phyloP scores from a whole-genome alignment of 2,797 vertebrate genomes.

The Chloroceryle amazona region DNA sequence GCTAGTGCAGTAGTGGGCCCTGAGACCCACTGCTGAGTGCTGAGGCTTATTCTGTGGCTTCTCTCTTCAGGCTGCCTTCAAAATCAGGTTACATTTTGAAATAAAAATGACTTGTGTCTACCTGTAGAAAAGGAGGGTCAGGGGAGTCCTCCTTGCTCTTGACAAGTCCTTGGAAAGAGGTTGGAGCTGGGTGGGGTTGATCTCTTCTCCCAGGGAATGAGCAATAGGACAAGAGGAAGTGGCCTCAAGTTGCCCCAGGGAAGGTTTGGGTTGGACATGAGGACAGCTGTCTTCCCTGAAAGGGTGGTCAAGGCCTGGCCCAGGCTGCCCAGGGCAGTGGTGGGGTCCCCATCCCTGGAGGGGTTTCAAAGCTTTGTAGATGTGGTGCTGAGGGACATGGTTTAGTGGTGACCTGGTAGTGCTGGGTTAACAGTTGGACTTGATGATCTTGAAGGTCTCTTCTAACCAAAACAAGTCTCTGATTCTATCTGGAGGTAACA shows the following conservation, averaged over 20 bases:
- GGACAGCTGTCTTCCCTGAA: neutral
- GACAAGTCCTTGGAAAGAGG: neutral
- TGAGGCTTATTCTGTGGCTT: neutral
- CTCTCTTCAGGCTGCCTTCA: neutral
- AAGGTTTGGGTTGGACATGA: neutral
- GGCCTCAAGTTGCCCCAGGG: neutral
- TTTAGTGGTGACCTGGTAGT: neutral
- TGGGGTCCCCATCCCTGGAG: neutral
- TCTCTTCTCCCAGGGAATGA: neutral
- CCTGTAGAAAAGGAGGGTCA: neutral
- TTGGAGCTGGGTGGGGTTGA: neutral
- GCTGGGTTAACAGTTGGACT: neutral
- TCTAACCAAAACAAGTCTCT: neutral
- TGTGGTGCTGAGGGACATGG: neutral
- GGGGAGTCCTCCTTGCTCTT: neutral
- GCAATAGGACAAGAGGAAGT: neutral
- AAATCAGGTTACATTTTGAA: neutral
- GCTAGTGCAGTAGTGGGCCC: fast-evolving
- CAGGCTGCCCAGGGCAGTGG: neutral
- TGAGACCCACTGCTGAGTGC: fast-evolving
- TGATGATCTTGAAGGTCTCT: neutral
- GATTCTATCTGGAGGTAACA: neutral
- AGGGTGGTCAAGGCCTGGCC: neutral
- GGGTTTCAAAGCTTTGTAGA: neutral
- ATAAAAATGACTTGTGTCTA: neutral